Base-by-base conservation (phyloP, 2,113 vertebrate species). In the Eublepharis macularius region DNA sequence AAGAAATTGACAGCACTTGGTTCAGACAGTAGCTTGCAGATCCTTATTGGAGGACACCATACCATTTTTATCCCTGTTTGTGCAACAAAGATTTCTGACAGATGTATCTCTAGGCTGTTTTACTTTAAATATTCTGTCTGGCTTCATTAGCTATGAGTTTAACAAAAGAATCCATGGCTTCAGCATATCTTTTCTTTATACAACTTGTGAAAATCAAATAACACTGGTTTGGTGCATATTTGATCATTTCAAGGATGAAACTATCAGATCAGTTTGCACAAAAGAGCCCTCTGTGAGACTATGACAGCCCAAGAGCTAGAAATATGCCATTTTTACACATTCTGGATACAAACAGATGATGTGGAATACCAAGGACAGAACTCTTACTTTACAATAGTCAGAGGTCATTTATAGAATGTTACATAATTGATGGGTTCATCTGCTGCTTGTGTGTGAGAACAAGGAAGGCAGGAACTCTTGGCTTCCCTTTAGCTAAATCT, bases 51-150 rank as follows among this genome's bases (percentile, higher is more conserved):
- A 60, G 54, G 70, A 75, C 39, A 45, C 26, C 39, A 75, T 32
- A 34, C 39, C 39, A 21, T 63, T 63, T 74, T 45, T 54, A 32
- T n/a, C 26, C 39, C 29, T 24, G 49, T 32, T 45, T 72, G 39
- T 43, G 39, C 51, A 83, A 63, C 54, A 82, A 57, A 82, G 69
- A 54, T 72, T n/a, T n/a, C 51, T 80, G 66, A 43, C 84, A 80
- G 49, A 32, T 85, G 73, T 45, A 80, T 72, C 32, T 85, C 45
- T 51, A 8, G 41, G 74, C 45, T 21, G 39, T 32, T 70, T 60
- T 60, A 60, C 70, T 43, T 10, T n/a, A 13, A 83, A 21, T 54
- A 66, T 2, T 21, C 16, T 78, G 8, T 76, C 73, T 76, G 57
- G 29, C 69, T 84, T 70, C 29, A 68, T 78, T 84, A 54, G 75